A percentile compares a stretch with the other conserved stretches of the same genome.
phyloP scores from a whole-genome alignment of 2,113 vertebrate genomes.

The Laticauda colubrina region DNA sequence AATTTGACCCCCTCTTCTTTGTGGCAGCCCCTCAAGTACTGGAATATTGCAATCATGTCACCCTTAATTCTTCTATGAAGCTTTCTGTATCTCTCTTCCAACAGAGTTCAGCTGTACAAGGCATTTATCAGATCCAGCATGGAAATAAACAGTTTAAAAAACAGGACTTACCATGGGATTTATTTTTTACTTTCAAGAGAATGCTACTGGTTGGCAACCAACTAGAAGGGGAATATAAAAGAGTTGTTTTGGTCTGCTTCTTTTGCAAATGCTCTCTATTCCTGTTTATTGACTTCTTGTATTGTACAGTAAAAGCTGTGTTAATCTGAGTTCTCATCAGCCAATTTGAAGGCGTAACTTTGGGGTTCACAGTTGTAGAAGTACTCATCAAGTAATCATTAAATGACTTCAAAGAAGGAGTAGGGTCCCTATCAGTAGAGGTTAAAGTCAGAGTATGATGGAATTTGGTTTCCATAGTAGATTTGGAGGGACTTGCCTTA shows the following conservation, averaged over 20 bases:
- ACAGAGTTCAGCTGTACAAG: not conserved
- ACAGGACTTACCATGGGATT: slow-evolving; percentile 47
- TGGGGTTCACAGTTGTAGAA: not conserved
- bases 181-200: not conserved
- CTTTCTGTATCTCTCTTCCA: not conserved
- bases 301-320: not conserved
- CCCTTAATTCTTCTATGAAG: too few species aligned
- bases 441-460: not conserved
- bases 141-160: not conserved
- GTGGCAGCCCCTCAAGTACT: too few species aligned
- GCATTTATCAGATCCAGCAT: not conserved
- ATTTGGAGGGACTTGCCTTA: not conserved
- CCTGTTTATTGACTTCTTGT: rapidly evolving
- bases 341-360: not conserved
- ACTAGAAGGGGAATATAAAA: not conserved
- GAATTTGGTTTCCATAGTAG: not conserved
- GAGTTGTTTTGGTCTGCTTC: not conserved
- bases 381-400: not conserved
- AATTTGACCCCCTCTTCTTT: too few species aligned
- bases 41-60: too few species aligned
- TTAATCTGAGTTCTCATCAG: not conserved
- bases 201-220: not conserved
- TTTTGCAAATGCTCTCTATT: not conserved
- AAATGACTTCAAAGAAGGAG: not conserved
- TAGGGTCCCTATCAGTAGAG: rapidly evolving